phyloP scores from a whole-genome alignment of 2,797 vertebrate species.

The Philypnodon macrostomus region DNA sequence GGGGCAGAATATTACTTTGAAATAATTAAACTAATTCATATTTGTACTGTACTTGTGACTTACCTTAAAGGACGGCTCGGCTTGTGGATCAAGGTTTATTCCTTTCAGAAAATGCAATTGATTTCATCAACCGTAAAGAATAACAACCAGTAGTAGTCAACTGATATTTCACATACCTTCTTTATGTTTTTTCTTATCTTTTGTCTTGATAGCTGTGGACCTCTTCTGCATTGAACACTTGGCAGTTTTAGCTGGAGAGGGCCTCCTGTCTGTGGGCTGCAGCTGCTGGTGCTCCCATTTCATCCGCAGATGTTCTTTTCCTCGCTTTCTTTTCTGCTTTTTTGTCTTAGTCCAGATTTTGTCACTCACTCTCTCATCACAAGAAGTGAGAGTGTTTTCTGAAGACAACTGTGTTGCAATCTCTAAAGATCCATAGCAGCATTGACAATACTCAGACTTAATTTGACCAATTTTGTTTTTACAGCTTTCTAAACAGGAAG shows the following conservation, averaged over 20 bases:
- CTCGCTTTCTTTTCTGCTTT: constrained; percentile 88
- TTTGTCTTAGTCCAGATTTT: constrained; percentile 81
- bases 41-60: too few relatives aligned
- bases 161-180: constrained; percentile 77
- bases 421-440: constrained; percentile 33
- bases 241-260: constrained; percentile 72
- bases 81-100: constrained; percentile 77
- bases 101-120: constrained; percentile 73
- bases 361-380: constrained; percentile 42
- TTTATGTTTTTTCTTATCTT: constrained; percentile 87
- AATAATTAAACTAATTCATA: too few relatives aligned
- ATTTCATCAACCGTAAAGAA: not conserved
- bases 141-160: not conserved
- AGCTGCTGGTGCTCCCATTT: constrained; percentile 67
- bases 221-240: constrained; percentile 79
- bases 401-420: constrained; percentile 24
- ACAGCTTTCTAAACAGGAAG: constrained; percentile 48
- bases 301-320: constrained; percentile 76
- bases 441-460: constrained; percentile 27
- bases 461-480: constrained; percentile 20
- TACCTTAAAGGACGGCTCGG: constrained; percentile 91
- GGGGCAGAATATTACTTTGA: not conserved
- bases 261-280: constrained; percentile 68
- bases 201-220: constrained; percentile 81
- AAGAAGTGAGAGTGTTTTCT: constrained; percentile 52